Evolutionary conservation across 2,888 invertebrate genomes (phyloP), one percentile per base, ranked within the genome.

Genomic region (Hirtodrosophila duncani): DNA sequence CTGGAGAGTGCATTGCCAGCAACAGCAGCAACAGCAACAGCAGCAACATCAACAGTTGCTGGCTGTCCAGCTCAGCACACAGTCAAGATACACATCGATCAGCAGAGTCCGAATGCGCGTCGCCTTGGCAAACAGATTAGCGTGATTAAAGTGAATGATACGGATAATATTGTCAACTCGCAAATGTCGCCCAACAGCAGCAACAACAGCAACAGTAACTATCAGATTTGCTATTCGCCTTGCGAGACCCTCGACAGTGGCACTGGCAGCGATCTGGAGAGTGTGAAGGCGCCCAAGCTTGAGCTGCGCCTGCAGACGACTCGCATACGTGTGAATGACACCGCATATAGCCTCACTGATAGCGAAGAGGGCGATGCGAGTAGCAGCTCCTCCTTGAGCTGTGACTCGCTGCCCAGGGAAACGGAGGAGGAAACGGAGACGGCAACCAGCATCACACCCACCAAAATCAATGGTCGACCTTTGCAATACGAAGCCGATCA

Each of bases 201-300:
- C 41, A 37, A 11, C 14, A 34, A 31, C 24, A 58, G 6, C 30
- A 42, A 1, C 51, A 46, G 4, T 33, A 27, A 20, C 31, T 82
- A 81, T 39, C 85, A 85, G 66, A 67, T 84, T 8, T 87, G 84
- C 52, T 86, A 83, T 79, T 94, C 94, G 18, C 94, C 94, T 1
- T 93, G 86, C 60, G 94, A 94, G 80, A 94, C 94, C 0, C 84
- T 94, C 59, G 94, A 94, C 86, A 94, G 94, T 50, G 94, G 94
- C 31, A 94, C 94, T 21, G 94, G 94, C 87, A 94, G 94, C 84
- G 94, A 94, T 86, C 88, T 94, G 71, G 94, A 94, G 52, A 84
- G 79, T 38, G 67, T 65, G 16, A 69, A 72, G 6, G 80, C 84
- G 29, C 67, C 75, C 4, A 88, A 85, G 71, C 84, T 88, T 43